Conservation (phyloP, 2,113 vertebrate species). For the Perca schrenkii region DNA sequence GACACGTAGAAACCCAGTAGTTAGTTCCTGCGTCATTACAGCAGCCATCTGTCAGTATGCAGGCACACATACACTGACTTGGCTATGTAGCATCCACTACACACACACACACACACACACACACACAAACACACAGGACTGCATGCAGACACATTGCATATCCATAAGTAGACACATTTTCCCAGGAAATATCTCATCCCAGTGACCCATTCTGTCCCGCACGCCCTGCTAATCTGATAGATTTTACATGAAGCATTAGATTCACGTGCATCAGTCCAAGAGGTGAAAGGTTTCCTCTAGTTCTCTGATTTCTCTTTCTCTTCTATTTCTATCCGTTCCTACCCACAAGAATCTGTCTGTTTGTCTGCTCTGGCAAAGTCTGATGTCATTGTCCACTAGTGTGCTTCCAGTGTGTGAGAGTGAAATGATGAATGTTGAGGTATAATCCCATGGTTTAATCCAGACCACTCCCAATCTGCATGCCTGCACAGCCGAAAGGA, state of each 20-base stretch:
- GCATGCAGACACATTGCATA: conserved; percentile 19
- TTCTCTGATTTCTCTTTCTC: conserved; percentile 36
- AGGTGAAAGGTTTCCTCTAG: conserved; percentile 41
- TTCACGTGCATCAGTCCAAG: conserved; percentile 32
- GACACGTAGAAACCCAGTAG: conserved; percentile 72
- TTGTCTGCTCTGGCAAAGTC: conserved; percentile 61
- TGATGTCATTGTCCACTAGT: conserved; percentile 80
- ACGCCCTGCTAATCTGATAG: not conserved
- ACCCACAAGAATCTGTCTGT: conserved; percentile 63
- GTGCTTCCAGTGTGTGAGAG: conserved; percentile 56
- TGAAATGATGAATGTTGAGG: conserved; percentile 78
- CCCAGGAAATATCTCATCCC: conserved; percentile 10
- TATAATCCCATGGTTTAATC: conserved; percentile 82
- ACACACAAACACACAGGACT: conserved; percentile 9
- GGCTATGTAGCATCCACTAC: conserved; percentile 49
- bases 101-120: conserved; percentile 5
- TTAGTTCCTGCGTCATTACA: conserved; percentile 79
- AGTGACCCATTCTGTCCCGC: conserved; percentile 31
- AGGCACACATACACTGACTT: conserved; percentile 64
- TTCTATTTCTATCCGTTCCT: conserved; percentile 49
- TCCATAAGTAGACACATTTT: conserved; percentile 33
- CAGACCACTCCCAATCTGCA: conserved; percentile 70
- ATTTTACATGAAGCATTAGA: conserved; percentile 42
- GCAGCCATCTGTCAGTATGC: conserved; percentile 80
- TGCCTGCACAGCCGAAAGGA: conserved; percentile 48